A percentile compares a stretch with the other conserved stretches of the same genome.
Conservation (phyloP, 2,113 vertebrate genomes). For the Chrysochloris asiatica region DNA sequence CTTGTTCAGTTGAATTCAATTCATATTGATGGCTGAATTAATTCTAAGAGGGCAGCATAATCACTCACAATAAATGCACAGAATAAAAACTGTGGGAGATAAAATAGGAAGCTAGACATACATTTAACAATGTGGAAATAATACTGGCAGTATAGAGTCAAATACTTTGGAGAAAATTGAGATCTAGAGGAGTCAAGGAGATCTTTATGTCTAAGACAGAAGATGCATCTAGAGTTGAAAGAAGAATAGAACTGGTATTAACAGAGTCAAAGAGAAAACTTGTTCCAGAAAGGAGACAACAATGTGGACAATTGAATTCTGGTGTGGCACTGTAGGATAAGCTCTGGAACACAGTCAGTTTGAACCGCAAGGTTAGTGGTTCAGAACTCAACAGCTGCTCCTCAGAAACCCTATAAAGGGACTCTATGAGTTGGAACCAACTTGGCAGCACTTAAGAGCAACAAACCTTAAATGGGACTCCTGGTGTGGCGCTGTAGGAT, state of each 20-base stretch:
- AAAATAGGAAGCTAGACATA: background rate
- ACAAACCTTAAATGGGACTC: too few species aligned
- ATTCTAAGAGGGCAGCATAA: background rate
- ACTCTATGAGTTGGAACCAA: too few species aligned
- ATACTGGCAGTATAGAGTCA: background rate
- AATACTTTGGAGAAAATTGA: background rate
- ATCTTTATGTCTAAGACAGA: background rate
- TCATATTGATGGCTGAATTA: background rate
- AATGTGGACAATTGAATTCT: background rate
- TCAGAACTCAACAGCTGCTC: too few species aligned
- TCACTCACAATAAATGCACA: background rate
- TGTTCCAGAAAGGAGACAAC: background rate
- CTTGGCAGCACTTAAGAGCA: too few species aligned
- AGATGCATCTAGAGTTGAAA: background rate
- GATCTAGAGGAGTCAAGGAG: accelerated
- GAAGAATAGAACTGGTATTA: background rate
- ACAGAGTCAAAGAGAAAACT: background rate
- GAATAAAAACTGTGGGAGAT: background rate
- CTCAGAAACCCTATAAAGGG: too few species aligned
- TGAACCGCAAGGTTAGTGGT: too few species aligned
- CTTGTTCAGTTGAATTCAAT: background rate
- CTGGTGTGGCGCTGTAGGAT: too few species aligned
- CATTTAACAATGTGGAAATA: background rate
- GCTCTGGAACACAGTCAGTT: too few species aligned
- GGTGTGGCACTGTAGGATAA: too few species aligned